These are phyloP conservation scores for Keiferia lycopersicella DNA, from an alignment of 2,888 invertebrate species.

Conservation along the genomic window DNA sequence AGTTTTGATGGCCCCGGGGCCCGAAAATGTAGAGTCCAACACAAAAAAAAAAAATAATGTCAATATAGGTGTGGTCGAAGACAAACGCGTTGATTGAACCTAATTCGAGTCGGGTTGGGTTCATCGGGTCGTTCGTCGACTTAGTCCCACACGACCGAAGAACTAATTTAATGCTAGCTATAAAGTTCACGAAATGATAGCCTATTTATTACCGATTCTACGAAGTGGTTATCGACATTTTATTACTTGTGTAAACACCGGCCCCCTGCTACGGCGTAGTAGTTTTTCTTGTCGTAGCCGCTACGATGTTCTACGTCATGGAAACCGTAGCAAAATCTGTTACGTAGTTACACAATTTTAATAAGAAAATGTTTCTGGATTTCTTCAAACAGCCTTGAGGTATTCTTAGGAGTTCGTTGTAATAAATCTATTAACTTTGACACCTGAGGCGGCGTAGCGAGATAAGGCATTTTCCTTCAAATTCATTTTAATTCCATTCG, in stretches of 20 bases:
- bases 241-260: background rate
- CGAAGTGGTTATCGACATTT: constrained; percentile 1
- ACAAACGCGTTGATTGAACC: too few relatives aligned
- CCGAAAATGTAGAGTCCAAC: too few relatives aligned
- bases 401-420: background rate
- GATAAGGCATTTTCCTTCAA: background rate
- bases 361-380: background rate
- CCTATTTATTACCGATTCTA: background rate
- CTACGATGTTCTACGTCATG: background rate
- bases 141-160: too few relatives aligned
- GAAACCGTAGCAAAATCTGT: background rate
- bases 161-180: background rate
- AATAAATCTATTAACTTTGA: constrained; percentile 5
- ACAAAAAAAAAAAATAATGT: too few relatives aligned
- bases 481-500: too few relatives aligned
- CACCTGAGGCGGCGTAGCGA: background rate
- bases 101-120: too few relatives aligned
- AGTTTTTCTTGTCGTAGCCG: background rate
- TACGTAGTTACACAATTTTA: background rate
- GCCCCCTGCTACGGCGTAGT: background rate
- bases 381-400: background rate
- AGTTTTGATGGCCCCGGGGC: too few relatives aligned
- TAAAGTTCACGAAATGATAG: background rate
- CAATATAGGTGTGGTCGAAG: too few relatives aligned
- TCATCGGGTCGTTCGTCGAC: too few relatives aligned